Evolutionary conservation across 2,888 invertebrate genomes (phyloP), one percentile per base, ranked within the genome.

Genomic region (Taphrorychus bicolor): DNA sequence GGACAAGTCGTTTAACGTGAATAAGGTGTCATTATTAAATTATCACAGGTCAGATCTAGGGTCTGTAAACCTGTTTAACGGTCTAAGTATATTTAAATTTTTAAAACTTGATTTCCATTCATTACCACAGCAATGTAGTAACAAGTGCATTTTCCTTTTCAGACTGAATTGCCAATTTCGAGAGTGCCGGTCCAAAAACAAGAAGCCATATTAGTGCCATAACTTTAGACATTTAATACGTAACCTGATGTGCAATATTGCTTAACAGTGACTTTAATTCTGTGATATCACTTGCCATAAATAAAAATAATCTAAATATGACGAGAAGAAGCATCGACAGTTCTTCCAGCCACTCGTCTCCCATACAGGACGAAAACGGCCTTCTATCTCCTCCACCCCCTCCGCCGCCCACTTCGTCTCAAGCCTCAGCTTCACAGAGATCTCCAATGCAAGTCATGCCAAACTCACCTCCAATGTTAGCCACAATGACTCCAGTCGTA

Each of bases 401-500:
- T 79, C 81, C 83, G 73, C 81, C 83, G 80, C 81, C 84, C 79
- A 80, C 83, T 79, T 80, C 84, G 78, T 80, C 84, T 79, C 84
- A 84, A 75, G 84, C 84, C 57, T 86, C 87, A 59, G 85, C 86
- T 66, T 82, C 83, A 42, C 79, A 80, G 53, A 76, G 82, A 57
- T 82, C 83, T 18, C 81, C 85, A 66, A 52, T 72, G 22, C 74
- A 77, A 66, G 84, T 85, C 73, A 87, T 88, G 49, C 88, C 88
- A 57, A 83, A 88, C 83, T 90, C 87, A 75, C 91, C 90, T 75
- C 87, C 91, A 71, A 90, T 93, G 83, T 85, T 94, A 74, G 92
- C 93, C 73, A 93, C 93, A 77, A 94, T 94, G 93, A 93, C 93
- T 70, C 93, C 93, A 64, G 93, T 93, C 78, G 92, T 93, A 40